Percentiles rank a stretch among this genome's conserved stretches.
Conservation (phyloP, 2,113 vertebrate species). For the Pseudopodoces humilis region DNA sequence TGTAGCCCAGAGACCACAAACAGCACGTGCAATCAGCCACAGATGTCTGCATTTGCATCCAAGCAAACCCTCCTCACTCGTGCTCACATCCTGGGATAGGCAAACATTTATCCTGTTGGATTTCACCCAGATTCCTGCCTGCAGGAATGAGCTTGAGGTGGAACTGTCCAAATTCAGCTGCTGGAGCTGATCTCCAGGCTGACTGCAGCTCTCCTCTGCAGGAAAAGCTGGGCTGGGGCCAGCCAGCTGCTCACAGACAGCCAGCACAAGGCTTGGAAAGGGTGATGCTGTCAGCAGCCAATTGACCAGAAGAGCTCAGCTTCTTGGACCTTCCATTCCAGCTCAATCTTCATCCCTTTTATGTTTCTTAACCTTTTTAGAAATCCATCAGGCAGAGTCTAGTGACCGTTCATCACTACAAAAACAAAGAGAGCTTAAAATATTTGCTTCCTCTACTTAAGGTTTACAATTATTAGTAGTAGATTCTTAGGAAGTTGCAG, state of each 20-base stretch:
- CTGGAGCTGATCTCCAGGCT: background rate
- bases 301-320: background rate
- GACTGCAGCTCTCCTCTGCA: background rate
- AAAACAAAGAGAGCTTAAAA: background rate
- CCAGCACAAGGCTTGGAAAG: background rate
- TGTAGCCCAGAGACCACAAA: background rate
- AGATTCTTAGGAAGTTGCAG: background rate
- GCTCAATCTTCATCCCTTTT: background rate
- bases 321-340: background rate
- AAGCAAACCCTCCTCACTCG: background rate
- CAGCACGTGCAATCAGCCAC: background rate
- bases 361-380: background rate
- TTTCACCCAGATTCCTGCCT: background rate
- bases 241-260: background rate
- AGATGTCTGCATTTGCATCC: background rate
- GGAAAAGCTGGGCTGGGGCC: background rate
- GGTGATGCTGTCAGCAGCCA: background rate
- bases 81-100: background rate
- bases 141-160: background rate
- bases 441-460: background rate
- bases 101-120: background rate
- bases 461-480: background rate
- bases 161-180: background rate
- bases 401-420: background rate
- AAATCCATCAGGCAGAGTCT: background rate